Percentiles rank a stretch among this genome's conserved stretches.
phyloP scores from a whole-genome alignment of 2,797 vertebrate species.

The Eulemur coronatus region DNA sequence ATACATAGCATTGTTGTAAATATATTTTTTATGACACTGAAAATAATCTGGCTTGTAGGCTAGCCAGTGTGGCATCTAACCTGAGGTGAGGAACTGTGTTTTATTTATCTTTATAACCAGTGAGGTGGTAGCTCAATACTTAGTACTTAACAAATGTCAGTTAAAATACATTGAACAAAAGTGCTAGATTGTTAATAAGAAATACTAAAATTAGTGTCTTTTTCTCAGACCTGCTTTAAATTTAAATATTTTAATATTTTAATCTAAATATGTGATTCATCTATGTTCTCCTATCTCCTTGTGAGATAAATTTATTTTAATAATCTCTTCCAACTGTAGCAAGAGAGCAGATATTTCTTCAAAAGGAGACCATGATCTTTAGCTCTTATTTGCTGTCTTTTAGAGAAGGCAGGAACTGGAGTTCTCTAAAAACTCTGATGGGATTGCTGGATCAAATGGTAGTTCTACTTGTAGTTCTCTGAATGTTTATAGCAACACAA shows the following conservation, averaged over 20 bases:
- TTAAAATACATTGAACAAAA: background rate
- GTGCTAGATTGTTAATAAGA: background rate
- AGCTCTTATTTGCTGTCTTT: background rate
- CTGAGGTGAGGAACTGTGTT: background rate
- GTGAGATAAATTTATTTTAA: background rate
- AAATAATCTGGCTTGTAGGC: background rate
- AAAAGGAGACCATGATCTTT: background rate
- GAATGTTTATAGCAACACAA: no score
- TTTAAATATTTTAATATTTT: background rate
- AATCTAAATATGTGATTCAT: conserved; percentile 14
- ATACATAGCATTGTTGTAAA: background rate
- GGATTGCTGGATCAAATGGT: no score
- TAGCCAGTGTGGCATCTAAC: background rate
- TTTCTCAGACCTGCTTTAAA: background rate
- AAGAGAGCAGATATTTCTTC: background rate
- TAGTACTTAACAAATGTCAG: background rate
- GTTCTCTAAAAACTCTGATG: background rate
- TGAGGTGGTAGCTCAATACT: background rate
- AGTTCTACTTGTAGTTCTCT: no score
- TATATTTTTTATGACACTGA: background rate
- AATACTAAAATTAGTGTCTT: background rate
- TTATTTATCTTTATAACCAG: background rate
- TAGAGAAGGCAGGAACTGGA: background rate
- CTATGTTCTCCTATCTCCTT: background rate
- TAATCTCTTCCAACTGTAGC: background rate